These are phyloP conservation scores for Muntiacus muntjak DNA, from an alignment of 2,113 vertebrate species.

Conservation along the genomic window DNA sequence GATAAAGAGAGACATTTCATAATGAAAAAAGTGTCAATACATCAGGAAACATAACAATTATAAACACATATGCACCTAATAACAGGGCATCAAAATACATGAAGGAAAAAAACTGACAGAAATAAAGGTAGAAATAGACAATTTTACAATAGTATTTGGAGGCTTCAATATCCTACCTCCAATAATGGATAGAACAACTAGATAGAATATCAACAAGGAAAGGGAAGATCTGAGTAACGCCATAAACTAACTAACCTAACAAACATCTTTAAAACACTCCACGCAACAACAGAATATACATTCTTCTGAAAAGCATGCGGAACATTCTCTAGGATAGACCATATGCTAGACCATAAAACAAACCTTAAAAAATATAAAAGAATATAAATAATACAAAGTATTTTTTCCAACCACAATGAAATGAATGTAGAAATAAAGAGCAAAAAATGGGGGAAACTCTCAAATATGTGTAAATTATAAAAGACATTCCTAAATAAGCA, in stretches of 20 bases:
- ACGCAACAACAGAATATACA: neutral
- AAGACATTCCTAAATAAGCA: neutral
- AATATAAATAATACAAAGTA: neutral
- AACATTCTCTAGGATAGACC: neutral
- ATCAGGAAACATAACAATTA: neutral
- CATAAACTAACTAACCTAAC: neutral
- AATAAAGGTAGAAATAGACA: neutral
- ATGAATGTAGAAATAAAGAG: neutral
- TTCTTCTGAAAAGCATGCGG: neutral
- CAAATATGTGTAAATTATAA: neutral
- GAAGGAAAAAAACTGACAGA: neutral
- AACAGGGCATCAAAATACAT: neutral
- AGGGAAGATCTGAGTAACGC: neutral
- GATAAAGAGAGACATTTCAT: neutral
- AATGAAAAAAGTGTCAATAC: neutral
- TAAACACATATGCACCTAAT: neutral
- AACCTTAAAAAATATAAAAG: neutral
- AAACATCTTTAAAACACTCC: neutral
- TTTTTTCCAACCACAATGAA: neutral
- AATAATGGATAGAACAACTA: neutral
- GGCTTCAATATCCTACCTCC: neutral
- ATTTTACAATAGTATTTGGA: neutral
- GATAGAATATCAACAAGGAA: neutral
- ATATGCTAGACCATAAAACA: neutral
- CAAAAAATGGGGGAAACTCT: neutral